These are phyloP conservation scores for Aromia moschata DNA, from an alignment of 2,888 invertebrate species.

Conservation along the genomic window DNA sequence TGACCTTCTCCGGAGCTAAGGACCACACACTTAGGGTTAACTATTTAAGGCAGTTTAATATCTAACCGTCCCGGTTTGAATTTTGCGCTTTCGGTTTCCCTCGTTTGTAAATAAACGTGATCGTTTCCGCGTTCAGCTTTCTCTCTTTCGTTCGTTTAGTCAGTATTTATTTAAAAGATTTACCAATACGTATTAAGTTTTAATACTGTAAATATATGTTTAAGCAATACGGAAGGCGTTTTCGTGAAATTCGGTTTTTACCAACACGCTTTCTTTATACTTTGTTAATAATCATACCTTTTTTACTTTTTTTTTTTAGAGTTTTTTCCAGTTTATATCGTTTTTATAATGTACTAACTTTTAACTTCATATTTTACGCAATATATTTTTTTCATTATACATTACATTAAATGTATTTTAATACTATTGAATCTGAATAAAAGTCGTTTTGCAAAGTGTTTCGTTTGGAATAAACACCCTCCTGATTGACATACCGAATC, in stretches of 20 bases:
- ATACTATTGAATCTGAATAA: conserved; percentile 20
- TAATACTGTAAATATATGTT: conserved; percentile 21
- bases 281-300: conserved; percentile 7
- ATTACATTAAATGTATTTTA: conserved; percentile 19
- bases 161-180: conserved; percentile 20
- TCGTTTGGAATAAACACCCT: too few relatives aligned
- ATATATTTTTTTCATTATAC: conserved; percentile 18
- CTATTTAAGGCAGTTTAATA: conserved; percentile 16
- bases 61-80: conserved; percentile 13
- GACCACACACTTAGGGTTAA: conserved; percentile 9
- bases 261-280: background rate
- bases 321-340: conserved; percentile 8
- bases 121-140: conserved; percentile 1
- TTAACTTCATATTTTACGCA: conserved; percentile 15
- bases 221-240: background rate
- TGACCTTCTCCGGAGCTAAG: conserved; percentile 1
- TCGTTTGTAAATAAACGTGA: conserved; percentile 22
- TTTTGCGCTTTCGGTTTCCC: conserved; percentile 5
- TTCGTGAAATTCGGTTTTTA: background rate
- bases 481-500: background rate
- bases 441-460: conserved; percentile 13
- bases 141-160: too few relatives aligned
- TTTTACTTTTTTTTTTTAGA: conserved; percentile 8
- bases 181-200: conserved; percentile 16
- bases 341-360: conserved; percentile 8